A percentile compares a stretch with the other conserved stretches of the same genome.
phyloP scores from a whole-genome alignment of 2,797 vertebrate genomes.

The Phoeniculus purpureus region DNA sequence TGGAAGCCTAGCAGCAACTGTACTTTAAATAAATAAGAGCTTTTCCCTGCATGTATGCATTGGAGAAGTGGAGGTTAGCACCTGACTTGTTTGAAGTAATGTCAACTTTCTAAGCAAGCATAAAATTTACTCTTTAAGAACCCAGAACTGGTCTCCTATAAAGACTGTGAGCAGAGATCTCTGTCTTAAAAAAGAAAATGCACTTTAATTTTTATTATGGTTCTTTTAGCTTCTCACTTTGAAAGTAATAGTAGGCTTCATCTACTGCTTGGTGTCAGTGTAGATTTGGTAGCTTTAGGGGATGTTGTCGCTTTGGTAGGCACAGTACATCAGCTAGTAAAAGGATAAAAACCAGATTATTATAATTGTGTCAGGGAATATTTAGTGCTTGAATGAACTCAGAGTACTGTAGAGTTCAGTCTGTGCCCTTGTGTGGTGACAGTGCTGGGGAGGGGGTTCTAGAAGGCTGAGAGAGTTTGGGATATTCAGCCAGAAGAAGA shows the following conservation, averaged over 20 bases:
- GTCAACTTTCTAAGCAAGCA: background rate
- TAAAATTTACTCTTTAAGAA: background rate
- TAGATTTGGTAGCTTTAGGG: background rate
- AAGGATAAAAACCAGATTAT: background rate
- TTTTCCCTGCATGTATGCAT: background rate
- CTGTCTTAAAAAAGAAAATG: background rate
- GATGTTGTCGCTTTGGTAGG: background rate
- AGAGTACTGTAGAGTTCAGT: background rate
- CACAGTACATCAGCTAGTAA: fast-evolving
- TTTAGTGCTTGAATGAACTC: background rate
- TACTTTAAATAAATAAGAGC: background rate
- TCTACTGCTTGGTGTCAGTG: background rate
- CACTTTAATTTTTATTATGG: background rate
- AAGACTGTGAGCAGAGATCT: background rate
- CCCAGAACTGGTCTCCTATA: fast-evolving
- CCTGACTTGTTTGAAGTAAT: background rate
- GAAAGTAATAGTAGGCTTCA: background rate
- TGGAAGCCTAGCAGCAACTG: background rate
- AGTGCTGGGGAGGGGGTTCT: background rate
- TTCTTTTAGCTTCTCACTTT: background rate
- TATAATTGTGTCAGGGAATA: background rate
- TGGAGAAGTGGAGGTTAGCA: background rate
- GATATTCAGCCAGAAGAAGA: too few relatives aligned
- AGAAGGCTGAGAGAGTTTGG: background rate
- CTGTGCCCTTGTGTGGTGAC: background rate